Base-by-base conservation (phyloP, 1,140 invertebrate genomes). In the Ladona fulva region DNA sequence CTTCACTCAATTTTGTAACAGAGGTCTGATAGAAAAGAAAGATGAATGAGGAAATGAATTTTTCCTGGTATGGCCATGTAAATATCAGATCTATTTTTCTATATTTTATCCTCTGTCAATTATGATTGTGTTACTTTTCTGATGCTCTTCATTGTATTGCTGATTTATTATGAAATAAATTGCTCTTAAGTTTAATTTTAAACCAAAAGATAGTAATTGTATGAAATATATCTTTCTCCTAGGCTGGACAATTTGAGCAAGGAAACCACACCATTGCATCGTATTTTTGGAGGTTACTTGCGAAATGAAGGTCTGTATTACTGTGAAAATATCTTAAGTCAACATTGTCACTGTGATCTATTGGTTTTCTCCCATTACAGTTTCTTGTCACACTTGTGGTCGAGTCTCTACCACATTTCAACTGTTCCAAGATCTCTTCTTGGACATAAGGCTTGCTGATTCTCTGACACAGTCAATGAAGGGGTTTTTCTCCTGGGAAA, bases 271-370 rank as follows among this genome's bases (percentile, higher is more conserved):
- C 95, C 97, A 11, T 86, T 98, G 25, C 97, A 96, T 87, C 95
- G 97, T 87, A 97, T 99, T 81, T 93, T 98, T 85, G 97, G 97
- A 79, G 96, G 97, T 25, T 98, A 97, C 84, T 89, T 98, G 66
- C 87, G 96, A 82, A 97, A 95, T 80, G 95, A 97, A 87, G 89
- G 89, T 90, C 83, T 79, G 78, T 78, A 25, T 44, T 44, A 24
- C 25, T 76, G 77, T 19, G n/a, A 6, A 3, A 3, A 16, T 66
- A 66, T 66, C 12, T 66, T 16, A 22, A 19, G n/a, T 19, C 1
- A 66, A 22, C 16, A 66, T 3, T 66, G 12, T 66, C n/a, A 12
- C 3, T 6, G 1, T 66, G 3, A 66, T 19, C 14, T 12, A 66
- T 16, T 19, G 19, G 8, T n/a, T 77, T 11, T 78, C 25, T 74